phyloP scores from a whole-genome alignment of 2,888 invertebrate species.

The Eudasyphora cyanicolor region DNA sequence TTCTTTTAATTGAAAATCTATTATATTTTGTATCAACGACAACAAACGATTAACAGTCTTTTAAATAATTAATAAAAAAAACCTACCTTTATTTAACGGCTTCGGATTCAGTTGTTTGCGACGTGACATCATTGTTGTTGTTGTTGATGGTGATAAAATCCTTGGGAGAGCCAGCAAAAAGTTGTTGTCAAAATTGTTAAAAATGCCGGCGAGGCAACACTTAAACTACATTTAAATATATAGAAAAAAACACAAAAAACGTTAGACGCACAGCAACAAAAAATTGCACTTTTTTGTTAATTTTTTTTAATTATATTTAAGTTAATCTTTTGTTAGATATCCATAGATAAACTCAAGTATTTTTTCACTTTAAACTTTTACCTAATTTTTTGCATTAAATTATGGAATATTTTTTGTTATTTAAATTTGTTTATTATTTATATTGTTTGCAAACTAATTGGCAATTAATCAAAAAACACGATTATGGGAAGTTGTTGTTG shows the following conservation, averaged over 20 bases:
- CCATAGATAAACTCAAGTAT: background rate
- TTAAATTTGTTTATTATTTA: background rate
- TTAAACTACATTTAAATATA: conserved; percentile 65
- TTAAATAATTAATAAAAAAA: no score
- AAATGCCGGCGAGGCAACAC: conserved; percentile 35
- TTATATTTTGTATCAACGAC: no score
- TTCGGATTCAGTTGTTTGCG: conserved; percentile 98
- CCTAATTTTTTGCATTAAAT: background rate
- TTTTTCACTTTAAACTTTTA: background rate
- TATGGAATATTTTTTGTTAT: background rate
- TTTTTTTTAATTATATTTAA: background rate
- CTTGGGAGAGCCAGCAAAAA: conserved; percentile 60
- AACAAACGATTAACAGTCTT: no score
- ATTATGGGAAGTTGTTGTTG: background rate
- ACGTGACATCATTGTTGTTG: conserved; percentile 86
- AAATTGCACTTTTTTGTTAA: background rate
- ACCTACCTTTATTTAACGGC: conserved; percentile 94
- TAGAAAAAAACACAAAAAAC: conserved; percentile 19
- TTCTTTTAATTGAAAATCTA: no score
- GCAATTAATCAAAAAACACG: background rate
- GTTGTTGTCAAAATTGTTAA: conserved; percentile 23
- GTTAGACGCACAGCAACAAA: background rate
- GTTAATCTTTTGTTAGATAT: background rate
- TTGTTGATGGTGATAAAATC: conserved; percentile 67
- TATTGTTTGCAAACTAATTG: background rate